Conservation (phyloP, 2,797 vertebrate species). For the Neomorphus geoffroyi region DNA sequence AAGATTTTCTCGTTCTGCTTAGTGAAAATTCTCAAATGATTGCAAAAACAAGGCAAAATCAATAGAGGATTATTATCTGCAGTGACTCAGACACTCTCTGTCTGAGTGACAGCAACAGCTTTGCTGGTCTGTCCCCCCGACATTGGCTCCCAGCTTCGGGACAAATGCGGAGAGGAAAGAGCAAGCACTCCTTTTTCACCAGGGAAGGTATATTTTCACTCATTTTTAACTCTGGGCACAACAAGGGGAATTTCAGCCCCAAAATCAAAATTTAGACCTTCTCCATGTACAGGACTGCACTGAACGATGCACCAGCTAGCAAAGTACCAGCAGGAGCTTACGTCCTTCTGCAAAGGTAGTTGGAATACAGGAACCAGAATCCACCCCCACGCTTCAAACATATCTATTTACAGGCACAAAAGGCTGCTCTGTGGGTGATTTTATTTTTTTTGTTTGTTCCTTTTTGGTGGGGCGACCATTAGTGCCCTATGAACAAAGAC, state of each 20-base stretch:
- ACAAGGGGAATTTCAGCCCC: not conserved
- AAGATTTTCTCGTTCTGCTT: slow-evolving; percentile 32
- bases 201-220: not conserved
- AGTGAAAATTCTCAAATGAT: slow-evolving; percentile 24
- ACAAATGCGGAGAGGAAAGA: not conserved
- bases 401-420: not conserved
- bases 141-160: not conserved
- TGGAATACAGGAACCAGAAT: not conserved
- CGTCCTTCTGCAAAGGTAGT: not conserved
- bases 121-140: not conserved
- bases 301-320: not conserved
- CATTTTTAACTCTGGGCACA: not conserved
- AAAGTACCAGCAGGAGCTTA: not conserved
- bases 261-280: not conserved
- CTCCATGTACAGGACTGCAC: not conserved
- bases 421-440: not conserved
- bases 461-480: accelerated
- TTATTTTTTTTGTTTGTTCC: not conserved
- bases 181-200: not conserved
- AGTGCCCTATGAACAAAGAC: not conserved
- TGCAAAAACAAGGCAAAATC: slow-evolving; percentile 25
- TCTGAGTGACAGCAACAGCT: not conserved
- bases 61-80: slow-evolving; percentile 12
- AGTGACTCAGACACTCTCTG: not conserved
- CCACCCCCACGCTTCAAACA: not conserved